A percentile compares a stretch with the other conserved stretches of the same genome.
phyloP scores from a whole-genome alignment of 1,140 invertebrate species.

The Ceratoteleas bidentatus region DNA sequence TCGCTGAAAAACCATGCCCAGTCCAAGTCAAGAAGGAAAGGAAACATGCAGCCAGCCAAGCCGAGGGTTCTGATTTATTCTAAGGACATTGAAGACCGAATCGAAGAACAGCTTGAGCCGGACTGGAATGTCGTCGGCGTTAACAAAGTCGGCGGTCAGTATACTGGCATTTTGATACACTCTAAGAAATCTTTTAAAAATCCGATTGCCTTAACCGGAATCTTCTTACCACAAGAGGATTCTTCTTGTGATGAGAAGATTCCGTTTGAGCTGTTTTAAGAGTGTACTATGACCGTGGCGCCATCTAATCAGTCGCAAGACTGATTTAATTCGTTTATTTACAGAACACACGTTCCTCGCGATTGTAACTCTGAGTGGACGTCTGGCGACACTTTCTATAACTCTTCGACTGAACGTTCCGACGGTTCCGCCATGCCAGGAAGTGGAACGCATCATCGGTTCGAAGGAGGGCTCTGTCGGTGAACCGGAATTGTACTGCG shows the following conservation, averaged over 20 bases:
- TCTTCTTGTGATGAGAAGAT: no score
- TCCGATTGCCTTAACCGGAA: no score
- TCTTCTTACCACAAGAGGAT: no score
- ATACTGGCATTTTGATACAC: no score
- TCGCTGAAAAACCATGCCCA: conserved; percentile 81
- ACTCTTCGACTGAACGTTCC: conserved; percentile 83
- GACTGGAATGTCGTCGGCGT: conserved; percentile 87
- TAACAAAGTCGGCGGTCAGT: conserved; percentile 82
- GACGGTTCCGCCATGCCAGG: conserved; percentile 77
- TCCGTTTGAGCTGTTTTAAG: no score
- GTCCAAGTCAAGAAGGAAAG: conserved; percentile 78
- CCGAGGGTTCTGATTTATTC: conserved; percentile 84
- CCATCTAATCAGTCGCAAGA: no score
- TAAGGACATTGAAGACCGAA: conserved; percentile 83
- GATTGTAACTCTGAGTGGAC: conserved; percentile 85
- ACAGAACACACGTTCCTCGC: conserved; percentile 85
- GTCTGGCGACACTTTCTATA: conserved; percentile 85
- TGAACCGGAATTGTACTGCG: conserved; percentile 83
- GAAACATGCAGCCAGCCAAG: conserved; percentile 83
- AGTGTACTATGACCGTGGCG: no score
- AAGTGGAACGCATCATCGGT: conserved; percentile 62
- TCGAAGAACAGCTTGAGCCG: conserved; percentile 82
- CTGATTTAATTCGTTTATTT: no score
- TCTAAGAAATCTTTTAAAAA: no score
- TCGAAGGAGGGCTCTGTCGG: conserved; percentile 64